Evolutionary conservation across 2,797 vertebrate species (phyloP), one percentile per base, ranked within the genome.

Genomic region (Brotula barbata): DNA sequence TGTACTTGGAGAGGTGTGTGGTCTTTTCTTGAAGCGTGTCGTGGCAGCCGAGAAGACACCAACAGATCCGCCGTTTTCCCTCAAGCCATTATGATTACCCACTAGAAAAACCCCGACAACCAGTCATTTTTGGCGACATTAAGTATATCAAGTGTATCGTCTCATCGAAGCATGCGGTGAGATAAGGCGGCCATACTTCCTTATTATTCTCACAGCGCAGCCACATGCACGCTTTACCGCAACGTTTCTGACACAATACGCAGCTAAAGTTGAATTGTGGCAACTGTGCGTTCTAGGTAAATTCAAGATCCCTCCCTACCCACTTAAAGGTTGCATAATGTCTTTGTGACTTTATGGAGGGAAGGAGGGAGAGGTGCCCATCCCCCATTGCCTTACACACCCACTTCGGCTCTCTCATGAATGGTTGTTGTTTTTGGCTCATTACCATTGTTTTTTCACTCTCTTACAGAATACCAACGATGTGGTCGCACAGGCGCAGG

Each of bases 311-410:
- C 31, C 52, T 48, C 70, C 67, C 65, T 69, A 55, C 80, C 68
- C 75, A 58, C 57, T 13, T 64, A 45, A 16, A 70, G 50, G 63
- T 89, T 89, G 80, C 81, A 87, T 86, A 87, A 87, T 85, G 77
- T 78, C 64, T 78, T 73, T 82, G 73, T 89, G 81, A 88, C 58
- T 78, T 70, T 37, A 59, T 52, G 7, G 34, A 36, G 73, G 76
- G 68, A 41, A 39, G 44, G 23, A 73, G 68, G 73, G 62, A 68
- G 52, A 68, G 33, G 64, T 81, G 71, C 85, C 84, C 89, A 83
- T 81, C 81, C 87, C 86, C 84, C 68, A 62, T 68, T 64, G 47
- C 64, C 17, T 50, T 67, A 87, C 84, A 87, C 85, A 85, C 85
- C 78, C 84, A 86, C 88, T 85, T 84, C 21, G 69, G 65, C 75